Evolutionary conservation across 2,797 vertebrate genomes (phyloP), one percentile per base, ranked within the genome.

Genomic region (Salmo trutta): DNA sequence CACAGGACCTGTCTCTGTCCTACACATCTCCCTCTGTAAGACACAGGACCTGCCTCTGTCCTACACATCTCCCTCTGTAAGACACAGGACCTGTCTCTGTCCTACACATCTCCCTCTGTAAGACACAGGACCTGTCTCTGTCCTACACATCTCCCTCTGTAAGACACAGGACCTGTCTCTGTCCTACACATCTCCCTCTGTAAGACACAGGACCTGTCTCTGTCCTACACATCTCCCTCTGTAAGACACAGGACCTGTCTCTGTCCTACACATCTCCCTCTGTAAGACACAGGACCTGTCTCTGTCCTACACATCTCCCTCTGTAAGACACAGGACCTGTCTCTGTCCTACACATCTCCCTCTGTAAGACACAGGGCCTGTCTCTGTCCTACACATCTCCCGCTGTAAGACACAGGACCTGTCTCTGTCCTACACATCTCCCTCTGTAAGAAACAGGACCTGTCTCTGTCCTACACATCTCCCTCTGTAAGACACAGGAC

Each of bases 321-420:
- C 95, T 97, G 92, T 75, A 84, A 79, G 21, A 62, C 31, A 83
- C 79, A 96, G 88, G 79, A 87, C 86, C 74, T 89, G 85, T 75
- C 87, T 91, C 73, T 95, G 94, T 67, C 79, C 86, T 14, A 41
- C 81, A 83, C 91, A 81, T 74, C 86, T 92, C 73, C 74, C 83
- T 81, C 95, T 97, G 92, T 75, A 84, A 79, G 21, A 62, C 31
- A 83, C 79, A 96, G 88, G 79, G 87, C 86, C 74, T 89, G 85
- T 76, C 87, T 91, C 73, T 95, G 94, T 67, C 79, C 86, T 14
- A 47, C 81, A 82, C 91, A 81, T 74, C 86, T 92, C 73, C 74
- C 83, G 81, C 95, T 97, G 92, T 75, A 84, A 79, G 21, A 62
- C 31, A 83, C 79, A 96, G 88, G 79, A 87, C 86, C 74, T 89